A percentile compares a stretch with the other conserved stretches of the same genome.
These are phyloP conservation scores for Cynopterus sphinx DNA, from an alignment of 2,797 vertebrate species.

Conservation along the genomic window DNA sequence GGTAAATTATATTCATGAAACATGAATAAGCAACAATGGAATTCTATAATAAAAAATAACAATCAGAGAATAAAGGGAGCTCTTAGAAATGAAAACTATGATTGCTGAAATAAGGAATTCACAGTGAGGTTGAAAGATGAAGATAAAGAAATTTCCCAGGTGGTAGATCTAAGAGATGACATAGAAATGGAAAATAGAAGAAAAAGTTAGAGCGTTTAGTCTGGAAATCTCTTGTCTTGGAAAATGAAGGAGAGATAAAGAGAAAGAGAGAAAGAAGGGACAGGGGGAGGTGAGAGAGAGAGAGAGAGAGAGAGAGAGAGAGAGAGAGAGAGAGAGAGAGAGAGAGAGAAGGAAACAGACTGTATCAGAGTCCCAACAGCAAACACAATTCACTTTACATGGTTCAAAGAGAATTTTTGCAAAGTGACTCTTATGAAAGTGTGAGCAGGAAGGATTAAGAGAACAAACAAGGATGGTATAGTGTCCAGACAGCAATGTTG, in stretches of 20 bases:
- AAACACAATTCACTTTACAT: neutral
- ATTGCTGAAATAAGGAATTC: conserved; percentile 46
- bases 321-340: neutral
- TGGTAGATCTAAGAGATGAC: conserved; percentile 10
- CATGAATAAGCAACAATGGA: neutral
- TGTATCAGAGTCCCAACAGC: neutral
- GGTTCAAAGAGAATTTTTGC: neutral
- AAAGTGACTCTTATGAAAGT: neutral
- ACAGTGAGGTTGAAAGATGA: conserved; percentile 9
- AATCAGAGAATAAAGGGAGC: neutral
- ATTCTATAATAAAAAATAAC: neutral
- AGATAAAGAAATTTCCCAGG: conserved; percentile 36
- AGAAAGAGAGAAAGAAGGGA: neutral
- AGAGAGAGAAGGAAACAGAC: neutral
- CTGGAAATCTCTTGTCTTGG: neutral
- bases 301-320: neutral
- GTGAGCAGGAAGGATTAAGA: conserved; percentile 1
- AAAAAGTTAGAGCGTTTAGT: neutral
- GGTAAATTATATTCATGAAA: conserved; percentile 28
- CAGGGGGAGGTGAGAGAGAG: too few species aligned
- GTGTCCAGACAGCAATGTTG: neutral
- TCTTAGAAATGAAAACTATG: conserved; percentile 36
- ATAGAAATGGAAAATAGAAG: neutral
- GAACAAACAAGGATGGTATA: neutral
- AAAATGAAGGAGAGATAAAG: neutral